These are phyloP conservation scores for Bombus waltoni DNA, from an alignment of 1,140 invertebrate genomes.

Conservation along the genomic window DNA sequence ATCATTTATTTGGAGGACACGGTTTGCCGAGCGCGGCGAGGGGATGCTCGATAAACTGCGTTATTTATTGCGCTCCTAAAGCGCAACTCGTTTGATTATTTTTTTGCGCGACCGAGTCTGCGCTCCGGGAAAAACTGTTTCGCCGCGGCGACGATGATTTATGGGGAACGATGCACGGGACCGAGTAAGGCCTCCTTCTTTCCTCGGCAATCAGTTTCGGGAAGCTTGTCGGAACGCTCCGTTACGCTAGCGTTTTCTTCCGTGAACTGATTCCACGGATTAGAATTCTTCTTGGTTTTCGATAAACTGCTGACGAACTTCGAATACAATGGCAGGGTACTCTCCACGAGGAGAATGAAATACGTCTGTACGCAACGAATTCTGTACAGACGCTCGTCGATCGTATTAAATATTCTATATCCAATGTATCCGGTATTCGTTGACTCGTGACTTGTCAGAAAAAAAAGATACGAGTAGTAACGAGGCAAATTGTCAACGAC, in stretches of 20 bases:
- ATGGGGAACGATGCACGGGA: not conserved
- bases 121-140: conserved; percentile 20
- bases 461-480: no score
- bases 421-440: no score
- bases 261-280: not conserved
- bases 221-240: not conserved
- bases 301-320: not conserved
- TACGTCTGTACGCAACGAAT: no score
- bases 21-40: conserved; percentile 29
- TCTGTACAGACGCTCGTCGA: no score
- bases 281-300: not conserved
- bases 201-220: not conserved
- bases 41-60: conserved; percentile 50
- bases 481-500: no score
- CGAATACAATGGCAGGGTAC: no score
- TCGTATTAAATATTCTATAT: no score
- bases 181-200: not conserved
- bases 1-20: conserved; percentile 48
- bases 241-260: conserved; percentile 5
- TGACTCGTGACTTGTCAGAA: no score
- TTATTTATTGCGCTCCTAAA: conserved; percentile 48
- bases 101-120: conserved; percentile 1
- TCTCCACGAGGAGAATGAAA: no score
- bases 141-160: conserved; percentile 20
- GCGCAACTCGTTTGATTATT: conserved; percentile 12